phyloP scores from a whole-genome alignment of 2,113 vertebrate species.

The Leuciscus idus region DNA sequence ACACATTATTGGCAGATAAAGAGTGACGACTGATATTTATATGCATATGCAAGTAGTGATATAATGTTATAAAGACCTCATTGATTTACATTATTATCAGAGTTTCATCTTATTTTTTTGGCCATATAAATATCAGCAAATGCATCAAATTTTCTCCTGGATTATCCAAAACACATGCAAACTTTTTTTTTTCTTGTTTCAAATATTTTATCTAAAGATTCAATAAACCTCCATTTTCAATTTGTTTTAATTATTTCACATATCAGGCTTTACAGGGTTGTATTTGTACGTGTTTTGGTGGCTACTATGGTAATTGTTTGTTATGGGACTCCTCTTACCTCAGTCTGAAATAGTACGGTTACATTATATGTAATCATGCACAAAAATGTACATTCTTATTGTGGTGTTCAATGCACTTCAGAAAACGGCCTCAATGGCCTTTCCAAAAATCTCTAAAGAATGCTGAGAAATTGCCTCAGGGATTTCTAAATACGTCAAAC shows the following conservation, averaged over 20 bases:
- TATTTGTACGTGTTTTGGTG: background rate
- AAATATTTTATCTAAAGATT: background rate
- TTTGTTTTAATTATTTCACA: background rate
- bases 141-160: background rate
- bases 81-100: background rate
- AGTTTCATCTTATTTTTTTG: background rate
- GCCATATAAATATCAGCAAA: background rate
- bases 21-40: background rate
- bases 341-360: background rate
- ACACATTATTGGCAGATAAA: background rate
- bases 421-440: background rate
- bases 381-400: background rate
- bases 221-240: background rate
- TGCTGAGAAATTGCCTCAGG: background rate
- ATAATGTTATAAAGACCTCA: background rate
- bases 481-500: background rate
- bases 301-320: background rate
- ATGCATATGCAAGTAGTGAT: background rate
- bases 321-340: background rate
- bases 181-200: background rate
- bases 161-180: background rate
- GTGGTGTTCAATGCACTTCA: background rate
- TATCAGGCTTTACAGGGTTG: background rate
- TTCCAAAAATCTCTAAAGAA: background rate
- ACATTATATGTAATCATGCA: background rate